These are phyloP conservation scores for Cryptomyrus ogoouensis DNA, from an alignment of 2,113 vertebrate genomes.

Conservation along the genomic window DNA sequence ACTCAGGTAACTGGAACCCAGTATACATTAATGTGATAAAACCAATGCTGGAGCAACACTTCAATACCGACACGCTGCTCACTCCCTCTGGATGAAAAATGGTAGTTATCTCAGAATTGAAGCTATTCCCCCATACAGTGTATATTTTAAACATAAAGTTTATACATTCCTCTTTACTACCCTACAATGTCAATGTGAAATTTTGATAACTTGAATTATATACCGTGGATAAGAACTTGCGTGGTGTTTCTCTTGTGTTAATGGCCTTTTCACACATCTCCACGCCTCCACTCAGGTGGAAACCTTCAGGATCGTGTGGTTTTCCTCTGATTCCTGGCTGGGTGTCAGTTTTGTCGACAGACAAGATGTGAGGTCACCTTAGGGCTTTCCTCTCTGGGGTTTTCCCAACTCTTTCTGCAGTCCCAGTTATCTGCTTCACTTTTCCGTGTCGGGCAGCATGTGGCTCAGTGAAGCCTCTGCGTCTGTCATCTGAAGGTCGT, in stretches of 20 bases:
- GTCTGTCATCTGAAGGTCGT: neutral
- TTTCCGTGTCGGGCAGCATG: neutral
- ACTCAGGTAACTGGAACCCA: neutral
- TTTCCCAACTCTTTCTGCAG: neutral
- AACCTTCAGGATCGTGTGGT: neutral
- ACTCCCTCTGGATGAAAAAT: neutral
- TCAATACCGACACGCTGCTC: neutral
- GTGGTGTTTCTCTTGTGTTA: neutral
- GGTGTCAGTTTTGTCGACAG: neutral
- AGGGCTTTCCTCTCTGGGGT: neutral
- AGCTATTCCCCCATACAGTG: neutral
- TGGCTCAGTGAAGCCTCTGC: neutral
- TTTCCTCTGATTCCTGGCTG: neutral
- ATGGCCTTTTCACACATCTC: neutral
- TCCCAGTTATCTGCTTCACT: neutral
- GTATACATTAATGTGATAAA: neutral
- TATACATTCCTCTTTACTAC: neutral
- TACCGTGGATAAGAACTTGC: neutral
- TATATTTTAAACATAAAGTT: neutral
- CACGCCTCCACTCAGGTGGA: neutral
- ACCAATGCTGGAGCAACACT: neutral
- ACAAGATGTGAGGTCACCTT: neutral
- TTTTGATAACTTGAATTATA: neutral
- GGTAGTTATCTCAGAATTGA: neutral
- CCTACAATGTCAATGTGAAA: neutral